Percentiles rank a stretch among this genome's conserved stretches.
These are phyloP conservation scores for Hymenopus coronatus DNA, from an alignment of 2,888 invertebrate species.

Conservation along the genomic window DNA sequence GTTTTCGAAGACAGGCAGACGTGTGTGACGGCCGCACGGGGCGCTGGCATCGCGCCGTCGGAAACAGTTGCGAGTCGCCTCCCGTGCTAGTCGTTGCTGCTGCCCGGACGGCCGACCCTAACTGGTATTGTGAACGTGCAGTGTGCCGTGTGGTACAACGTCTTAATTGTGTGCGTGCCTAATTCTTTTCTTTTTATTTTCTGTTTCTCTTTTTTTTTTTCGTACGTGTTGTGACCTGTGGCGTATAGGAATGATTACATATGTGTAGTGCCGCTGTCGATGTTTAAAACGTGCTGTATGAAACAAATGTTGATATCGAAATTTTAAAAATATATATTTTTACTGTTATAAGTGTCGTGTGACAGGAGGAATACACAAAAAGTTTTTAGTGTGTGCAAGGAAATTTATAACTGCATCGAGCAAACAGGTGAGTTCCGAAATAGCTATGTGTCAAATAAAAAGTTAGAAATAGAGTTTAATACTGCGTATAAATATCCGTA, in stretches of 20 bases:
- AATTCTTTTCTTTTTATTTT: background rate
- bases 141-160: background rate
- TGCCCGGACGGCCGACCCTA: background rate
- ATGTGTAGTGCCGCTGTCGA: background rate
- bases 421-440: background rate
- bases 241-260: background rate
- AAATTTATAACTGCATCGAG: background rate
- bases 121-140: background rate
- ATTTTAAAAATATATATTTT: background rate
- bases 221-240: background rate
- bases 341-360: conserved; percentile 6
- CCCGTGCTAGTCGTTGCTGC: background rate
- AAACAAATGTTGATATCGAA: background rate
- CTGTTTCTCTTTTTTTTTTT: background rate
- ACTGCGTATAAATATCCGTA: too few relatives aligned
- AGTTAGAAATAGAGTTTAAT: too few relatives aligned
- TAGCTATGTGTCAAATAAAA: background rate
- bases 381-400: background rate
- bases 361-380: background rate
- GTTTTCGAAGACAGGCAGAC: background rate
- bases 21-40: conserved; percentile 8
- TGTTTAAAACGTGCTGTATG: background rate
- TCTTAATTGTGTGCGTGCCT: conserved; percentile 1
- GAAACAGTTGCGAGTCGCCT: conserved; percentile 9
- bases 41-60: conserved; percentile 15